Conservation (phyloP, 2,113 vertebrate species). For the Ranitomeya imitator region DNA sequence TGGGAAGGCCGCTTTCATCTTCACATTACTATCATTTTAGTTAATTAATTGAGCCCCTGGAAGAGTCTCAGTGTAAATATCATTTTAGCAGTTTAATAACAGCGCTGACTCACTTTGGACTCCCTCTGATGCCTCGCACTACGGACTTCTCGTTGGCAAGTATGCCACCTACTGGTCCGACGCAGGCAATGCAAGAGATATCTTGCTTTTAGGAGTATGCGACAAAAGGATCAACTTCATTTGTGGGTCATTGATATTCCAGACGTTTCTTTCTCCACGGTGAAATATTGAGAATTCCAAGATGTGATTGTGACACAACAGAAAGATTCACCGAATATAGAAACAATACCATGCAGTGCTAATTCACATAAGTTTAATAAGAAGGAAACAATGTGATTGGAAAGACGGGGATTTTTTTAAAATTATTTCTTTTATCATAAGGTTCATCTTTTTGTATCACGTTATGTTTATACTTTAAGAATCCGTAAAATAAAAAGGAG, state of each 20-base stretch:
- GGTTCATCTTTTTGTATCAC: no score
- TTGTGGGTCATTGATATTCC: background rate
- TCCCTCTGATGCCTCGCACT: conserved; percentile 69
- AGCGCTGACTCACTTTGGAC: conserved; percentile 64
- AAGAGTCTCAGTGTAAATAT: conserved; percentile 72
- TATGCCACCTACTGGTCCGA: conserved; percentile 85
- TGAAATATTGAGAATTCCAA: background rate
- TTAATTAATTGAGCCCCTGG: conserved; percentile 71
- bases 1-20: conserved; percentile 41
- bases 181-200: background rate
- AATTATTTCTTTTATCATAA: background rate
- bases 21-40: conserved; percentile 62
- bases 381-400: background rate
- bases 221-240: background rate
- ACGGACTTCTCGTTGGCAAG: conserved; percentile 81
- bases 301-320: background rate
- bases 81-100: conserved; percentile 74
- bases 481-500: background rate
- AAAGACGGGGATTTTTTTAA: background rate
- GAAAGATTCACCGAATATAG: background rate
- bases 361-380: background rate
- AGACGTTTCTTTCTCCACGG: background rate
- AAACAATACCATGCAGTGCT: background rate
- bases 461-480: background rate
- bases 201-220: background rate